Conservation (phyloP, 2,888 invertebrate genomes). For the Punctoribates punctum region DNA sequence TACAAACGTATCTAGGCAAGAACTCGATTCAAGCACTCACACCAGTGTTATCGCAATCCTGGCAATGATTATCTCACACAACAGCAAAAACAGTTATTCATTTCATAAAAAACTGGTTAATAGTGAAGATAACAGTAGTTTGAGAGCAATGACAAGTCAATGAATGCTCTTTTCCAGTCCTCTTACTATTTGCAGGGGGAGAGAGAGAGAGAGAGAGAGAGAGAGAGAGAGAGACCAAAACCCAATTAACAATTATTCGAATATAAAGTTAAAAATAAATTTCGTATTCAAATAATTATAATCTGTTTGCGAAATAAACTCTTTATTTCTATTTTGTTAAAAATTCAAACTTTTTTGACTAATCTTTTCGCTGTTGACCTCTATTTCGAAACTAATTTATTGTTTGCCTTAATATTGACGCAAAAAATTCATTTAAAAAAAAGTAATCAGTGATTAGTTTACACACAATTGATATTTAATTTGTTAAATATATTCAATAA, state of each 20-base stretch:
- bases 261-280: neutral
- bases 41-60: neutral
- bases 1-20: no score
- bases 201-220: no score
- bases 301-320: neutral
- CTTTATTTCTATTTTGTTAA: neutral
- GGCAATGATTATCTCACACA: no score
- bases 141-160: slow-evolving; percentile 24
- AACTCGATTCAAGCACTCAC: neutral
- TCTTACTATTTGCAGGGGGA: no score
- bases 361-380: neutral
- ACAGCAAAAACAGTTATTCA: neutral
- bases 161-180: neutral
- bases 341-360: neutral
- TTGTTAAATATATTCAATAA: neutral
- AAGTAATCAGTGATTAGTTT: neutral
- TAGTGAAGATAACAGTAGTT: neutral
- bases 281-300: neutral
- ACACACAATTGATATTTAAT: neutral
- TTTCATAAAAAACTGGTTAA: slow-evolving; percentile 12
- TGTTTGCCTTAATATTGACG: neutral
- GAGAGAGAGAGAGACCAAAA: neutral
- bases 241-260: neutral
- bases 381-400: neutral
- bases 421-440: neutral